Evolutionary conservation across 1,140 invertebrate species (phyloP), one percentile per base, ranked within the genome.

Genomic region (Cotesia vestalis): DNA sequence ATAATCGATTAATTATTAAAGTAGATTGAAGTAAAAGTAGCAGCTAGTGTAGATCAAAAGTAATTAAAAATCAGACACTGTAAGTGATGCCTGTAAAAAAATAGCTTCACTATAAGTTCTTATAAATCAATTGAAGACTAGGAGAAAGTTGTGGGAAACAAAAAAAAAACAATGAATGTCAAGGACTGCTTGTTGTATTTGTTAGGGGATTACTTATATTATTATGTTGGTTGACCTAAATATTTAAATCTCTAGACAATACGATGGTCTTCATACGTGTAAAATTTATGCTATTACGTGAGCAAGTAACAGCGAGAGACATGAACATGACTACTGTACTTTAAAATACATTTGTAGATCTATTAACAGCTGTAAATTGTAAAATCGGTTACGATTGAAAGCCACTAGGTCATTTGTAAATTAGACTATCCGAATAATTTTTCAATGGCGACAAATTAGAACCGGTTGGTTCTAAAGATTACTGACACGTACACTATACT

Each of bases 151-250:
- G 5, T 2, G 38, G 1, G 60, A 34, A 40, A 59, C 0, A 55
- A 69, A n/a, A 66, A 20, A 11, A 69, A 69, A 59, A 12, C 46
- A 17, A 57, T 69, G 53, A 69, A 69, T 69, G 67, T 69, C 67
- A 69, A 69, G 67, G 55, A 59, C 53, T 34, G 12, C 14, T 11
- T 20, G 35, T 60, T 60, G 27, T 40, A n/a, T 12, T 55, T 20
- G 40, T 20, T 64, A 38, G 35, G 9, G 17, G 4, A 12, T 51
- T 4, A 27, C 4, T 52, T 51, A 27, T 52, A 62, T 35, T 17
- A 59, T 46, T 46, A 46, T 46, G 40, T 61, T 73, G 38, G 38
- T 8, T 40, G 73, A 74, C 73, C 73, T 68, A 74, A 64, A 71
- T 74, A 62, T 71, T 34, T 66, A 46, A 64, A 73, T 62, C 67